Evolutionary conservation across 2,888 invertebrate genomes (phyloP).

Genomic region (Xestoiulus laeticollis): DNA sequence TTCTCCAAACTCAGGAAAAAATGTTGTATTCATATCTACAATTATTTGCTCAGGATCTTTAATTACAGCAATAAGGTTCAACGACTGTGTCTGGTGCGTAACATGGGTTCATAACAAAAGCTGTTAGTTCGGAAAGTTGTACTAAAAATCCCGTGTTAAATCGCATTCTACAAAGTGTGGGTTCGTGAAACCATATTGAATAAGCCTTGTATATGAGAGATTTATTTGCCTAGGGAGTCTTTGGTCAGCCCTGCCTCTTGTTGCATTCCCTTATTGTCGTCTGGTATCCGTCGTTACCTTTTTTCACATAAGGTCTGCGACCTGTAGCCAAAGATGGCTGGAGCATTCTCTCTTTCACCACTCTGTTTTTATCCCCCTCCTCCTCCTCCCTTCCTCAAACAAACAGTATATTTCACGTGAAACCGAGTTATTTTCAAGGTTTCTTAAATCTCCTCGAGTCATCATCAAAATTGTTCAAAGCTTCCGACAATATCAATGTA

Average conservation of each 20-base stretch:
- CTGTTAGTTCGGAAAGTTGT: not conserved
- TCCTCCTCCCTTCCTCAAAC: conserved; percentile 44
- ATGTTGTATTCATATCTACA: not conserved
- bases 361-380: not conserved
- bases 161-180: not conserved
- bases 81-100: not conserved
- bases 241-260: conserved; percentile 50
- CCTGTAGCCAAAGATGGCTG: conserved; percentile 31
- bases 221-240: conserved; percentile 48
- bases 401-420: conserved; percentile 44
- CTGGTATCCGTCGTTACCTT: conserved; percentile 51
- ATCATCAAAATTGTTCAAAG: conserved; percentile 45
- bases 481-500: conserved; percentile 47
- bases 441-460: conserved; percentile 46
- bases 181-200: not conserved
- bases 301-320: conserved; percentile 47
- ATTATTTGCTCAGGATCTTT: not conserved
- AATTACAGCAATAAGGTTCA: not conserved
- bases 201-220: conserved; percentile 31
- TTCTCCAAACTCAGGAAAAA: not conserved
- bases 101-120: not conserved
- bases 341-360: conserved; percentile 25
- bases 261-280: conserved; percentile 52
- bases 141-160: not conserved
- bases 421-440: conserved; percentile 47